Evolutionary conservation across 2,797 vertebrate species (phyloP), one percentile per base, ranked within the genome.

Genomic region (Pyrocephalus nanus): DNA sequence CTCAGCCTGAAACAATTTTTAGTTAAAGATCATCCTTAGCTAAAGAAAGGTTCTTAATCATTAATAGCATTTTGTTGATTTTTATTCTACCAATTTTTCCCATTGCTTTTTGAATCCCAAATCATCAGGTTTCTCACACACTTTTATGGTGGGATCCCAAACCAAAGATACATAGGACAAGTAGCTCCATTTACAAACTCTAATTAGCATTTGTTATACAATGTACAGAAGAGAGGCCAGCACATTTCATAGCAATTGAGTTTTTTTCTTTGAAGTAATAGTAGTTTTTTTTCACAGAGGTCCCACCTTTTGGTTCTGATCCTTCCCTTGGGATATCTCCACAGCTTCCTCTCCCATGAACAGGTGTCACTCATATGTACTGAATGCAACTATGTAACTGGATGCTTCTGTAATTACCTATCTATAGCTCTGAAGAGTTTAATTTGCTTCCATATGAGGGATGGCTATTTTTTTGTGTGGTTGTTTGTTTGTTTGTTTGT

Each of bases 171-270:
- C 9, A 4, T 47, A 57, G 36, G 80, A 83, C 26, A 61, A 89
- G 45, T 27, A 84, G n/a, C 12, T 29, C 72, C 27, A 25, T 27
- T 81, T 54, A 61, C 32, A 86, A 84, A 8, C 2, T 3, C 17
- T 11, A 47, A 8, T 43, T 61, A 83, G 8, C n/a, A 51, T 65
- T 48, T 86, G 29, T 51, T 88, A 26, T 48, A 55, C 23, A 58
- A 43, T 12, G 20, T 57, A 16, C n/a, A 54, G 69, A 64, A 66
- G 21, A 65, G 14, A 70, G 40, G 27, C 42, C 60, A 82, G 17
- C 65, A 83, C 8, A 36, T 64, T 75, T 47, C 20, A 21, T 12
- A 89, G 9, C 3, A 74, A n/a, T 17, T 42, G 1, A 0, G 0
- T 0, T 43, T 43, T n/a, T 66, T 53, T 70, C 7, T 53, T 90